These are phyloP conservation scores for Amphipyra berbera DNA, from an alignment of 2,888 invertebrate species.

Conservation along the genomic window DNA sequence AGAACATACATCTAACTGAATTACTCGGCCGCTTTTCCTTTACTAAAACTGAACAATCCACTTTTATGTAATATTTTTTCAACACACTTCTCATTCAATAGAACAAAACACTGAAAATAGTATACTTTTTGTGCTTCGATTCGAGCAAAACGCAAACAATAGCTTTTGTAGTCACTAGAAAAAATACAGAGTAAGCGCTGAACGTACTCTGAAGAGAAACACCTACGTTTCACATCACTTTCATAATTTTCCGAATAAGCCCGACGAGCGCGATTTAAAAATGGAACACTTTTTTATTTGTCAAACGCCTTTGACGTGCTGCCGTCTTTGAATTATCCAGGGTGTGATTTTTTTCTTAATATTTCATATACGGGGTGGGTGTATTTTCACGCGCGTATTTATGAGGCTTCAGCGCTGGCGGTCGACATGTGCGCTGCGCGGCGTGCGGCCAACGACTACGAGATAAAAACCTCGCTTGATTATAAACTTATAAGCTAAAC, in stretches of 20 bases:
- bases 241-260: conserved; percentile 84
- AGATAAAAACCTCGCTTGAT: conserved; percentile 89
- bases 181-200: conserved; percentile 77
- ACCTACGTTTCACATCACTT: conserved; percentile 85
- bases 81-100: conserved; percentile 84
- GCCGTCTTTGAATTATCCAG: conserved; percentile 70
- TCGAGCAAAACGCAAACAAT: conserved; percentile 81
- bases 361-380: conserved; percentile 73
- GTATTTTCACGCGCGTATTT: conserved; percentile 82
- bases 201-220: conserved; percentile 79
- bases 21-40: conserved; percentile 85
- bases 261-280: conserved; percentile 72
- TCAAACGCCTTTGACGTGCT: conserved; percentile 74
- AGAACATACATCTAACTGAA: conserved; percentile 89
- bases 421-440: conserved; percentile 85
- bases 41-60: conserved; percentile 85
- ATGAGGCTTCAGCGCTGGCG: conserved; percentile 73
- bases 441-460: conserved; percentile 87
- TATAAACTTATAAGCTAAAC: conserved; percentile 90
- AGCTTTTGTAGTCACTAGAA: conserved; percentile 86
- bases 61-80: conserved; percentile 86
- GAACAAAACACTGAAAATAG: conserved; percentile 84
- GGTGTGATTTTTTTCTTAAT: conserved; percentile 70
- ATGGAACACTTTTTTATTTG: conserved; percentile 76
- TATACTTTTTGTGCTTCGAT: conserved; percentile 79